Conservation (phyloP, 2,113 vertebrate species). For the Sminthopsis crassicaudata region DNA sequence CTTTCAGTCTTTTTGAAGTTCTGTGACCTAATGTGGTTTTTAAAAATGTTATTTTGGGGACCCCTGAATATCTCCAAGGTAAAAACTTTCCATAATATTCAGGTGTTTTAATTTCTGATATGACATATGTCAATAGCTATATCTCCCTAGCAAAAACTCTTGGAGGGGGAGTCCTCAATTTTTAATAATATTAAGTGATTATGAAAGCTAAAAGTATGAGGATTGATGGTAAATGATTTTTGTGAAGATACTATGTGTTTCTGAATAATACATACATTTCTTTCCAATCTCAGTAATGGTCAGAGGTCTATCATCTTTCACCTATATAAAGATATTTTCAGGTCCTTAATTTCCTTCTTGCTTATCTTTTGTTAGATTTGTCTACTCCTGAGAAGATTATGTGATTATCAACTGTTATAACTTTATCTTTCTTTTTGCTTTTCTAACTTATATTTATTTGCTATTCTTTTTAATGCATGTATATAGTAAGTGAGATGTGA, state of each 20-base stretch:
- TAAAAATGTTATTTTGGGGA: not conserved
- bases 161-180: not conserved
- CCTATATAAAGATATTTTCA: not conserved
- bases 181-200: not conserved
- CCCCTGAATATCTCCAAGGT: not conserved
- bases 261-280: not conserved
- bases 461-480: not conserved
- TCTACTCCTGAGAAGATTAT: not conserved
- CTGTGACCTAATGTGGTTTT: not conserved
- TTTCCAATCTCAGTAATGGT: not conserved
- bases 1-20: not conserved
- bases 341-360: not conserved
- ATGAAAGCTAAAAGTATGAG: not conserved
- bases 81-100: not conserved
- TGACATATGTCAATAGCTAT: not conserved
- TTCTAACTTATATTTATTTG: not conserved
- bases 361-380: not conserved
- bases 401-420: not conserved
- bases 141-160: not conserved
- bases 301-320: not conserved
- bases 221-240: not conserved
- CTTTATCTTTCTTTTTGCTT: not conserved
- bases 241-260: not conserved
- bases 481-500: not conserved
- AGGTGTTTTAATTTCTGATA: not conserved